These are phyloP conservation scores for Calephelis virginiensis DNA, from an alignment of 1,140 invertebrate species.

Conservation along the genomic window DNA sequence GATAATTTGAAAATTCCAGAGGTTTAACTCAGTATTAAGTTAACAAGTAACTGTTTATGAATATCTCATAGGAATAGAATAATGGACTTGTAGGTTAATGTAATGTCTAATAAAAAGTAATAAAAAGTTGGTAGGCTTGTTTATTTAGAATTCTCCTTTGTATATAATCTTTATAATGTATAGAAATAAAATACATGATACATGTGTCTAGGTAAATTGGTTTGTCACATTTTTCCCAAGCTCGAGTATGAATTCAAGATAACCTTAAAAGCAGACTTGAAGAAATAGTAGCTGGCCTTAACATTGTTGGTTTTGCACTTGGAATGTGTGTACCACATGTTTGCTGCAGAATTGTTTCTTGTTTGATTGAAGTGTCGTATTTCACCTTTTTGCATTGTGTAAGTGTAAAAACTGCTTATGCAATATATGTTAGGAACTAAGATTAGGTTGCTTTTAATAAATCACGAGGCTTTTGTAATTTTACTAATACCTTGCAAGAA, in stretches of 20 bases:
- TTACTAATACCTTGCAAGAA: no score
- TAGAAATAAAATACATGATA: slow-evolving; percentile 1
- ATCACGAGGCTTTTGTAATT: no score
- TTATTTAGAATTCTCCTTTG: slow-evolving; percentile 57
- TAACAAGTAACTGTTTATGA: slow-evolving; percentile 66
- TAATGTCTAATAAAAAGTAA: slow-evolving; percentile 53
- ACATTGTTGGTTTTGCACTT: background rate
- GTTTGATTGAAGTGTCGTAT: no score
- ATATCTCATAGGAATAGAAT: slow-evolving; percentile 45
- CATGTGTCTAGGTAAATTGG: background rate
- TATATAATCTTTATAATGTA: slow-evolving; percentile 26
- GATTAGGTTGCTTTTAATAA: no score
- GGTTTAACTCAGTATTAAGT: slow-evolving; percentile 70
- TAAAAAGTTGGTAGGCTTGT: slow-evolving; percentile 55
- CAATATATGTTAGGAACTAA: no score
- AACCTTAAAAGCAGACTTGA: background rate
- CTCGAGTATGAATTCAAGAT: background rate
- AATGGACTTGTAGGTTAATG: slow-evolving; percentile 57
- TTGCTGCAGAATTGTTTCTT: background rate
- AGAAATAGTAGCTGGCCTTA: background rate
- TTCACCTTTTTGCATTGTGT: no score
- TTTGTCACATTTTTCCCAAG: background rate
- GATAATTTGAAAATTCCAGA: slow-evolving; percentile 53
- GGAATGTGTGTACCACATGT: background rate
- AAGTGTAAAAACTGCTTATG: no score